Evolutionary conservation across 2,888 invertebrate species (phyloP).

Genomic region (Scaeva pyrastri): DNA sequence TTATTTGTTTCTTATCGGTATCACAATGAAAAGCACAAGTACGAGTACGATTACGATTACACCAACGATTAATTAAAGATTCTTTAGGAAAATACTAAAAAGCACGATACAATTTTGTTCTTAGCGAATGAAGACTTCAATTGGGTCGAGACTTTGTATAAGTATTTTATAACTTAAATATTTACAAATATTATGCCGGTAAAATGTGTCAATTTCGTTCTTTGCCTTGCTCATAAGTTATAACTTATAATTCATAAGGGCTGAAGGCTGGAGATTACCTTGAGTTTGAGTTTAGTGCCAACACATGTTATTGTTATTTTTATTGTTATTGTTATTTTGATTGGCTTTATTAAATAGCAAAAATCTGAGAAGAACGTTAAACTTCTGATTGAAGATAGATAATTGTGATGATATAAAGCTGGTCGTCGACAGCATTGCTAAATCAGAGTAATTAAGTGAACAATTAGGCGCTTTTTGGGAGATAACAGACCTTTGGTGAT

Average conservation of each 20-base stretch:
- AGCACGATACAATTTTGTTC: slow-evolving; percentile 37
- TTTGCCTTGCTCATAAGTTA: too few relatives aligned
- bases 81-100: not conserved
- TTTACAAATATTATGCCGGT: slow-evolving; percentile 1
- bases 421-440: not conserved
- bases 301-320: not conserved
- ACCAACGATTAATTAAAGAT: slow-evolving; percentile 25
- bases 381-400: not conserved
- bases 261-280: slow-evolving; percentile 2
- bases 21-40: slow-evolving; percentile 37
- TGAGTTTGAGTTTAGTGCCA: slow-evolving; percentile 8
- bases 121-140: not conserved
- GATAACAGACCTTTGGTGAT: slow-evolving; percentile 24
- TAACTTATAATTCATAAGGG: not conserved
- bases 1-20: slow-evolving; percentile 56
- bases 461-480: slow-evolving; percentile 12
- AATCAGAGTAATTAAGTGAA: slow-evolving; percentile 12
- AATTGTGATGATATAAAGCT: not conserved
- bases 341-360: not conserved
- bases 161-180: not conserved
- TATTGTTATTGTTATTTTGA: not conserved
- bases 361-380: not conserved
- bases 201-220: not conserved
- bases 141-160: not conserved
- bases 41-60: not conserved